Evolutionary conservation across 2,113 vertebrate species (phyloP).

Genomic region (Coreoperca whiteheadi): DNA sequence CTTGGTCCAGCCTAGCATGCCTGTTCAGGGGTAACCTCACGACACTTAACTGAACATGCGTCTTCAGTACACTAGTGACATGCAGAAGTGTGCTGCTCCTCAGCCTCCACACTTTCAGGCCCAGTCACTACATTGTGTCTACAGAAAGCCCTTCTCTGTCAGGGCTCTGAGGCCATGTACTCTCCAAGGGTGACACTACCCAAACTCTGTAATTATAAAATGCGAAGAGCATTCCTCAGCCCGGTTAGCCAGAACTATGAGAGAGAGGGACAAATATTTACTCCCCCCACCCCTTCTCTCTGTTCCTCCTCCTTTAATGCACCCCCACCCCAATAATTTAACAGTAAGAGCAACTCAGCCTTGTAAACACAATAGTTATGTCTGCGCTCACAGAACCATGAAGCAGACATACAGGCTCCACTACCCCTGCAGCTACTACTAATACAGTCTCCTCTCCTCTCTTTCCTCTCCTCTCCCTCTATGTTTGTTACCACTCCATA

Average conservation of each 20-base stretch:
- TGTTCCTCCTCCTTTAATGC: conserved; percentile 62
- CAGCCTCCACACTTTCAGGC: conserved; percentile 16
- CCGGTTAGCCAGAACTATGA: conserved; percentile 85
- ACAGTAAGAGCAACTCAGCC: conserved; percentile 82
- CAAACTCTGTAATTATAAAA: conserved; percentile 82
- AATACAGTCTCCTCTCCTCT: conserved; percentile 39
- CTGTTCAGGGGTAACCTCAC: conserved; percentile 11
- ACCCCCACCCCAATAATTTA: conserved; percentile 81
- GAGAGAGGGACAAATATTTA: conserved; percentile 77
- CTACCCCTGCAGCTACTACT: conserved; percentile 73
- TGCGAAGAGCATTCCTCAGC: conserved; percentile 77
- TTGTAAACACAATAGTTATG: conserved; percentile 87
- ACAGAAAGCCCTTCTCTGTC: conserved; percentile 29
- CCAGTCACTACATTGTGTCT: neutral
- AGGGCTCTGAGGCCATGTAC: conserved; percentile 69
- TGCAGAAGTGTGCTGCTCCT: conserved; percentile 19
- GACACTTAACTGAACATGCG: conserved; percentile 31
- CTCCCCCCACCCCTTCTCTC: conserved; percentile 48
- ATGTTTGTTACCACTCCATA: neutral
- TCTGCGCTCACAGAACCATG: conserved; percentile 80
- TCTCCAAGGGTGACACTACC: conserved; percentile 76
- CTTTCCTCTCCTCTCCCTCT: neutral
- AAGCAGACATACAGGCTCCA: conserved; percentile 85
- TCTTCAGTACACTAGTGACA: conserved; percentile 31
- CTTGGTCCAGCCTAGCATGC: conserved; percentile 5